A percentile compares a stretch with the other conserved stretches of the same genome.
Conservation (phyloP, 2,888 invertebrate genomes). For the Luperina nickerlii region DNA sequence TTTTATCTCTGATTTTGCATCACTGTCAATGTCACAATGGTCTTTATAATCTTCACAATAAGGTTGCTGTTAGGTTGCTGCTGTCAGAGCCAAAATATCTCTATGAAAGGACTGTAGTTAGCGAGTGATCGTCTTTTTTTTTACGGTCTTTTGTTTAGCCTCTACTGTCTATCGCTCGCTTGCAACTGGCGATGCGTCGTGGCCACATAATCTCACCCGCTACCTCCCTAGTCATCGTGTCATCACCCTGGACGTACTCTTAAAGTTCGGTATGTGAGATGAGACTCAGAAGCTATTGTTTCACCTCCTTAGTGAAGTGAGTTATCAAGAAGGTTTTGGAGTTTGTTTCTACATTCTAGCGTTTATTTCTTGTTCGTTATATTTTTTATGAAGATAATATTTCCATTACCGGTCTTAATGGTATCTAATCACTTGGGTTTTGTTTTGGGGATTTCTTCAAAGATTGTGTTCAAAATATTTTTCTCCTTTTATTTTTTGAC, state of each 20-base stretch:
- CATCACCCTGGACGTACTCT: background rate
- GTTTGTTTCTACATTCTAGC: background rate
- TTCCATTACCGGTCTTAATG: background rate
- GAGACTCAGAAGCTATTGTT: conserved; percentile 36
- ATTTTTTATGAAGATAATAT: background rate
- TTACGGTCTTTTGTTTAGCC: background rate
- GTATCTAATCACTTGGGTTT: background rate
- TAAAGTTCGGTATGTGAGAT: conserved; percentile 32
- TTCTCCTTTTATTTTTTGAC: background rate
- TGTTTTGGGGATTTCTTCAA: background rate
- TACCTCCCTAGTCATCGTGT: background rate
- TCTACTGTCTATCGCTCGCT: background rate
- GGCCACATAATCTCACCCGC: background rate
- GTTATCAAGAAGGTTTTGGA: conserved; percentile 20
- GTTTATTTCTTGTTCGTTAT: background rate
- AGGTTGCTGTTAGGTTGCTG: too few species aligned
- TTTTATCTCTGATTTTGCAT: background rate
- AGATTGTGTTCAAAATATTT: background rate
- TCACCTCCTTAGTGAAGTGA: conserved; percentile 10
- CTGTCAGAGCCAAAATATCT: background rate
- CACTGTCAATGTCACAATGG: background rate
- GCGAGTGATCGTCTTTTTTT: background rate
- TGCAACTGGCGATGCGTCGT: background rate
- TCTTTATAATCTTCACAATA: too few species aligned
- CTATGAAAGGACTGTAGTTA: background rate